Percentiles rank a stretch among this genome's conserved stretches.
phyloP scores from a whole-genome alignment of 2,888 invertebrate genomes.

The Nephrotoma guestfalica region DNA sequence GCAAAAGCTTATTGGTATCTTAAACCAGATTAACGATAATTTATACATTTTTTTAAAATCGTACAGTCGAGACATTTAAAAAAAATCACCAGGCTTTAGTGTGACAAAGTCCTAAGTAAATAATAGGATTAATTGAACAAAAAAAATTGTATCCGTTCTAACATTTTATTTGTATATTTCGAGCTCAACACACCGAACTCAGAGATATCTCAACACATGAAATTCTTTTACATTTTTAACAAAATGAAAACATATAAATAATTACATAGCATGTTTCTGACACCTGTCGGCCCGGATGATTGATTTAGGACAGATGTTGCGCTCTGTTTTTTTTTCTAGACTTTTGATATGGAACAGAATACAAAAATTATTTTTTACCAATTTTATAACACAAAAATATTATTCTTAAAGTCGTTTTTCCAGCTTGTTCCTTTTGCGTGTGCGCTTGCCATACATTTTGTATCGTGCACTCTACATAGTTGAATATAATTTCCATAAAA shows the following conservation, averaged over 20 bases:
- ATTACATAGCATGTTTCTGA: neutral
- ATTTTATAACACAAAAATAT: neutral
- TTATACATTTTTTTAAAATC: neutral
- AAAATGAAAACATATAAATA: neutral
- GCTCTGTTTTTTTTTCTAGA: neutral
- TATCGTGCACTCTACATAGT: too few relatives aligned
- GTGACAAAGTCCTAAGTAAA: neutral
- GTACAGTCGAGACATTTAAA: neutral
- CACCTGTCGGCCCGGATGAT: neutral
- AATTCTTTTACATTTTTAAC: neutral
- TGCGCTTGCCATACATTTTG: neutral
- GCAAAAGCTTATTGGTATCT: too few relatives aligned
- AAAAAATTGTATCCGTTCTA: neutral
- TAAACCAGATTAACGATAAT: neutral
- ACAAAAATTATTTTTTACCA: neutral
- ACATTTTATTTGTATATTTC: neutral
- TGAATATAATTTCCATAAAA: neutral
- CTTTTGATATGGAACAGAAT: neutral
- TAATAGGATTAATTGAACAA: neutral
- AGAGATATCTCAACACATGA: neutral
- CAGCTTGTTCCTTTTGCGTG: neutral
- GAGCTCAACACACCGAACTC: neutral
- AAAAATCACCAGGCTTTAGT: neutral
- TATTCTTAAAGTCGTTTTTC: neutral
- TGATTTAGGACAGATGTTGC: neutral